Evolutionary conservation across 2,888 invertebrate genomes (phyloP).

Genomic region (Baronia brevicornis): DNA sequence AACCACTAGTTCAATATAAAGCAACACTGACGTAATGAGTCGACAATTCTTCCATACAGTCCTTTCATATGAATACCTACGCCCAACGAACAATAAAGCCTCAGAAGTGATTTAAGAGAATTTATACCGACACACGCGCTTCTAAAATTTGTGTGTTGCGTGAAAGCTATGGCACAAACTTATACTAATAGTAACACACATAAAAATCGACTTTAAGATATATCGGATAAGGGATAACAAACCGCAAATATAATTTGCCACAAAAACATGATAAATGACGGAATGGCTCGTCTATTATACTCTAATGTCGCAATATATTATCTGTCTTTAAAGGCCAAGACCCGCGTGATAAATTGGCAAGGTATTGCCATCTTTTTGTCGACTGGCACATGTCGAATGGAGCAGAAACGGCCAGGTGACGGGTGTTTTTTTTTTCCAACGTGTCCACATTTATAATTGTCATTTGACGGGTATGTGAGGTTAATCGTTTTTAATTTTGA

Average conservation of each 20-base stretch:
- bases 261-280: slow-evolving; percentile 62
- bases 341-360: slow-evolving; percentile 55
- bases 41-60: slow-evolving; percentile 28
- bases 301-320: slow-evolving; percentile 70
- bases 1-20: slow-evolving; percentile 19
- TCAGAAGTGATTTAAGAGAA: slow-evolving; percentile 39
- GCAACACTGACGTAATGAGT: slow-evolving; percentile 31
- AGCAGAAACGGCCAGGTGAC: slow-evolving; percentile 49
- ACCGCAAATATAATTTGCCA: slow-evolving; percentile 17
- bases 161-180: slow-evolving; percentile 19
- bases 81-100: slow-evolving; percentile 33
- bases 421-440: slow-evolving; percentile 22
- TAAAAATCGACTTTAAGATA: slow-evolving; percentile 15
- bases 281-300: slow-evolving; percentile 61
- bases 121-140: slow-evolving; percentile 42
- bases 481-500: slow-evolving; percentile 28
- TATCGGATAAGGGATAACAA: slow-evolving; percentile 10
- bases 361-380: slow-evolving; percentile 41
- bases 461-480: slow-evolving; percentile 25
- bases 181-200: slow-evolving; percentile 1
- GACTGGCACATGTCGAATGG: slow-evolving; percentile 26
- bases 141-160: slow-evolving; percentile 26
- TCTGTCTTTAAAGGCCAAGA: slow-evolving; percentile 55
- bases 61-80: slow-evolving; percentile 34
- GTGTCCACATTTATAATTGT: slow-evolving; percentile 38